Base-by-base conservation (phyloP, 2,888 invertebrate genomes). In the Acleris laterana region DNA sequence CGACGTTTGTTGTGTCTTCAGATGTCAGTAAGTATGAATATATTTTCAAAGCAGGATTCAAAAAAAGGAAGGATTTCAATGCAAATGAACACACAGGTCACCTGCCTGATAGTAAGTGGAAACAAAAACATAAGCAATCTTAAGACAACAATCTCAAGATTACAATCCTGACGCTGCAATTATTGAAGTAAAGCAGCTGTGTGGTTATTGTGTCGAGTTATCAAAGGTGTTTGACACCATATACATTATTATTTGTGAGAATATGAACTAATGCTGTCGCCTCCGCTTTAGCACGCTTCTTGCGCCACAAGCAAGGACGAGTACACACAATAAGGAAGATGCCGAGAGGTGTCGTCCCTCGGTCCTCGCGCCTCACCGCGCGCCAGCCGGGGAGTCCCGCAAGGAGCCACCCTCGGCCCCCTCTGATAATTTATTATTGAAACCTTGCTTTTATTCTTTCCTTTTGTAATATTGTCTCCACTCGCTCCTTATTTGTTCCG, bases 351-450 rank as follows among this genome's bases (percentile, higher is more conserved):
- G 89, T 86, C 83, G 81, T 80, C 79, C 76, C 79, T 72, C 69
- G 69, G 78, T 75, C 77, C 81, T 82, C 82, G 77, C 79, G 81
- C 80, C 78, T 76, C 73, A 75, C 74, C 75, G 74, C 75, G 56
- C 53, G 46, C 62, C 60, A 70, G 63, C 51, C 63, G 49, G 64
- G 62, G 61, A 63, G 69, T 60, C 44, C 55, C 51, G 66, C 71
- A 68, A 75, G 74, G 66, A 68, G 70, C 72, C 73, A 72, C 69
- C 69, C 75, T 73, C 71, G 73, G 75, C 74, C 76, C 76, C 81
- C 85, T 85, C 84, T 86, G 83, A 87, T 89, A 88, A 88, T 89
- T 88, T 89, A 89, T 89, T 89, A 89, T 89, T 88, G 88, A 88
- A 88, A 87, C 83, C 82, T 84, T 83, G 82, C 84, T 81, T 85